These are phyloP conservation scores for Ophiodon elongatus DNA, from an alignment of 2,113 vertebrate species.

Conservation along the genomic window DNA sequence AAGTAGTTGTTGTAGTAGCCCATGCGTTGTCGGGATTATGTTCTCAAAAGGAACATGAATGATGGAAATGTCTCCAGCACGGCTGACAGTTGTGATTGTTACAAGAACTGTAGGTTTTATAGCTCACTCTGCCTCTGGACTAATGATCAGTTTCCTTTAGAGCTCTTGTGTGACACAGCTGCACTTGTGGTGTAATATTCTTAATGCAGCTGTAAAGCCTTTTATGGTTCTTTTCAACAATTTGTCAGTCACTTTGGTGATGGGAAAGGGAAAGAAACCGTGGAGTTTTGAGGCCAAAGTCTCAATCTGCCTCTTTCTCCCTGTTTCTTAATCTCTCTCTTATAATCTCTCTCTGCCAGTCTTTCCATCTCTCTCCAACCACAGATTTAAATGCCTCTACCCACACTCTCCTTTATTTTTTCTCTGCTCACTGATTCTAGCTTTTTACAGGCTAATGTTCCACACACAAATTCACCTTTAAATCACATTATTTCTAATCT, in stretches of 20 bases:
- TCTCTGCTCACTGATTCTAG: slow-evolving; percentile 3
- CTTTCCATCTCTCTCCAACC: slow-evolving; percentile 4
- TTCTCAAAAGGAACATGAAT: slow-evolving; percentile 43
- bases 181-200: slow-evolving; percentile 51
- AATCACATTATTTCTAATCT: slow-evolving; percentile 40
- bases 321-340: slow-evolving; percentile 49
- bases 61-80: slow-evolving; percentile 24
- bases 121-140: slow-evolving; percentile 27
- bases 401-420: neutral
- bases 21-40: slow-evolving; percentile 40
- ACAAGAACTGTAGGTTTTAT: slow-evolving; percentile 32
- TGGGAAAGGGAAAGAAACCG: slow-evolving; percentile 24
- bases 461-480: slow-evolving; percentile 15
- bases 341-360: slow-evolving; percentile 19
- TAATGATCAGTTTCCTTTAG: slow-evolving; percentile 41
- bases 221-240: slow-evolving; percentile 39
- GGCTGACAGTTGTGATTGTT: slow-evolving; percentile 43
- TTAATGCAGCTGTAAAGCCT: slow-evolving; percentile 70
- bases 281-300: slow-evolving; percentile 21
- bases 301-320: slow-evolving; percentile 27
- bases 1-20: slow-evolving; percentile 3
- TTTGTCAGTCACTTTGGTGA: slow-evolving; percentile 51
- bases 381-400: slow-evolving; percentile 8
- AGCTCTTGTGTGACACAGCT: slow-evolving; percentile 26
- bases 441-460: slow-evolving; percentile 32